Evolutionary conservation across 2,888 invertebrate species (phyloP), one percentile per base, ranked within the genome.

Genomic region (Thysanoteuthis rhombus): DNA sequence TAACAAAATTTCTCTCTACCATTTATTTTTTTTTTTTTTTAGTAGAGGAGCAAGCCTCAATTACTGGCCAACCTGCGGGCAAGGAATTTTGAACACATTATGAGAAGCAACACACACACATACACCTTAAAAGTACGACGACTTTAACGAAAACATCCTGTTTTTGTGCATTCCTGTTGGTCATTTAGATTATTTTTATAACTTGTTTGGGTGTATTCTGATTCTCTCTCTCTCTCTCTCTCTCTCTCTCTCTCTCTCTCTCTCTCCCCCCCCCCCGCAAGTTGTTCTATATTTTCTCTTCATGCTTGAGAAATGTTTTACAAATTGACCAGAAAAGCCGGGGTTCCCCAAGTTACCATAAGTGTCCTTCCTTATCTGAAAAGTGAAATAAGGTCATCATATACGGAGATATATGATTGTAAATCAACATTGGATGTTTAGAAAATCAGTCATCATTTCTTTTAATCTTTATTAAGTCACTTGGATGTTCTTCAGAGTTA

Each of bases 101-200:
- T 22, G n/a, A 75, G 10, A 12, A 75, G n/a, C 12, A n/a, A n/a
- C n/a, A n/a, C 16, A 28, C 58, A 75, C 19, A 12, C n/a, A n/a
- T 75, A 75, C 75, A 25, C 75, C 16, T n/a, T n/a, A 75, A 75
- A n/a, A 75, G n/a, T 75, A 75, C 16, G 75, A n/a, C 22, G 75
- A n/a, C n/a, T 75, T 75, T n/a, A 75, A n/a, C 75, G n/a, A n/a
- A 75, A 75, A 75, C 75, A 75, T 75, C 75, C 75, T 75, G 75
- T 75, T 75, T 75, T n/a, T 75, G 75, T 75, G 8, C 75, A n/a
- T 75, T 36, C 75, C n/a, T 75, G 75, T n/a, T 10, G 75, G 75
- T 75, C 75, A 75, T 75, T 75, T 75, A 75, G n/a, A 75, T 75
- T 75, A 75, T 75, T 75, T 75, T 75, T 75, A n/a, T 36, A 75